phyloP scores from a whole-genome alignment of 2,113 vertebrate genomes.

The Halcyon senegalensis region DNA sequence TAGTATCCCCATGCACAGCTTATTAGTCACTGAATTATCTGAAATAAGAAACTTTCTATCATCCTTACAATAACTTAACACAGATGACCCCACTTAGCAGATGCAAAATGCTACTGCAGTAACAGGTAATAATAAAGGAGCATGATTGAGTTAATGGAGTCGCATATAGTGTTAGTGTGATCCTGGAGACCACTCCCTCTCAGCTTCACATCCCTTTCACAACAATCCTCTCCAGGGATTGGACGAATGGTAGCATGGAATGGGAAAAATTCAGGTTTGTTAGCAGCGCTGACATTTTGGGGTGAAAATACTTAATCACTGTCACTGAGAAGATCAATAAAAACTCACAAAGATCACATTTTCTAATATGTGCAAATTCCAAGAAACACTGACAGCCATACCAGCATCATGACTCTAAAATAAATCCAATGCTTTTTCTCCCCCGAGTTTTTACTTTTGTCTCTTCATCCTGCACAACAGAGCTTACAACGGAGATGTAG shows the following conservation, averaged over 20 bases:
- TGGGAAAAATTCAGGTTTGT: background rate
- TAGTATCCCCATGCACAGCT: background rate
- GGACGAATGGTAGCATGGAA: background rate
- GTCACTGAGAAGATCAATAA: slow-evolving; percentile 2
- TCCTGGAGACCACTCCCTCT: background rate
- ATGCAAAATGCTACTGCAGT: background rate
- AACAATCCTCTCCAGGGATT: background rate
- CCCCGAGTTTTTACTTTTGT: background rate
- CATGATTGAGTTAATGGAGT: background rate
- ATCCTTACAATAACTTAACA: background rate
- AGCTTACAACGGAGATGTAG: background rate
- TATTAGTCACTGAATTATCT: background rate
- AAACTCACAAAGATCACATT: background rate
- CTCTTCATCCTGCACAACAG: background rate
- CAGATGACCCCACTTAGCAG: background rate
- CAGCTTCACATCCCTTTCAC: background rate
- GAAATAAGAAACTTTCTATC: background rate
- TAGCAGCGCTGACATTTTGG: background rate
- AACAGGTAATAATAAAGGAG: background rate
- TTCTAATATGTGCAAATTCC: background rate
- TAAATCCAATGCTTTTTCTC: background rate
- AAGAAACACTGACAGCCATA: background rate
- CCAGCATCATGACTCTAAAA: background rate
- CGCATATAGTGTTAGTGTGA: background rate
- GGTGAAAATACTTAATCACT: slow-evolving; percentile 10